These are phyloP conservation scores for Fopius arisanus DNA, from an alignment of 1,140 invertebrate genomes.

Conservation along the genomic window DNA sequence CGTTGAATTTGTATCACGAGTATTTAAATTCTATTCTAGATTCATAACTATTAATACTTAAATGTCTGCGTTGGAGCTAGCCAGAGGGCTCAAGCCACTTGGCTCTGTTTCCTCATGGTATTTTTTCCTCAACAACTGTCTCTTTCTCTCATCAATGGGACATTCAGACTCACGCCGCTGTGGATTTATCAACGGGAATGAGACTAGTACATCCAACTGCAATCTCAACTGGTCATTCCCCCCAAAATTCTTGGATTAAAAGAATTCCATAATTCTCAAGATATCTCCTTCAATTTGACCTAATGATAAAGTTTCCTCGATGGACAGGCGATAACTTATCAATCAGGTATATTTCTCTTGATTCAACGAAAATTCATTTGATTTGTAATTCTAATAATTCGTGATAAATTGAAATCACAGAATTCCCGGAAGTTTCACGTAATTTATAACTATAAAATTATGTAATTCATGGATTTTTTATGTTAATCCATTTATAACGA, in stretches of 20 bases:
- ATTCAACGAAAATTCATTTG: too few species aligned
- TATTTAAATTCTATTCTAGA: slow-evolving; percentile 60
- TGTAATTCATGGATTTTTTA: too few species aligned
- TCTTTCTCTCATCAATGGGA: slow-evolving; percentile 59
- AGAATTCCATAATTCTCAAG: neutral
- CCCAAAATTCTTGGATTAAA: slow-evolving; percentile 3
- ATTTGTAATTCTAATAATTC: too few species aligned
- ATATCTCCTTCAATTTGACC: too few species aligned
- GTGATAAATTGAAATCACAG: too few species aligned
- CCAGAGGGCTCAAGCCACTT: slow-evolving; percentile 32
- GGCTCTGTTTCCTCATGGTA: neutral
- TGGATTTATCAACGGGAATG: slow-evolving; percentile 61
- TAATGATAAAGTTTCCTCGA: too few species aligned
- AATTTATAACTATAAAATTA: too few species aligned
- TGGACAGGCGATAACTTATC: too few species aligned
- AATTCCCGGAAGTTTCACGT: too few species aligned
- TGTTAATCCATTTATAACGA: neutral
- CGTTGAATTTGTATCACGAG: slow-evolving; percentile 31
- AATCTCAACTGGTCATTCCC: slow-evolving; percentile 22
- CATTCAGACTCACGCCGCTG: slow-evolving; percentile 56
- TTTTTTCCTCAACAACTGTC: slow-evolving; percentile 32
- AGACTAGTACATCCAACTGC: slow-evolving; percentile 10
- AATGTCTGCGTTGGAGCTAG: slow-evolving; percentile 40
- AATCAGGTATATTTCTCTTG: too few species aligned
- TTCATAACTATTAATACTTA: slow-evolving; percentile 65